phyloP scores from a whole-genome alignment of 2,888 invertebrate species.

The Oscheius sp. region DNA sequence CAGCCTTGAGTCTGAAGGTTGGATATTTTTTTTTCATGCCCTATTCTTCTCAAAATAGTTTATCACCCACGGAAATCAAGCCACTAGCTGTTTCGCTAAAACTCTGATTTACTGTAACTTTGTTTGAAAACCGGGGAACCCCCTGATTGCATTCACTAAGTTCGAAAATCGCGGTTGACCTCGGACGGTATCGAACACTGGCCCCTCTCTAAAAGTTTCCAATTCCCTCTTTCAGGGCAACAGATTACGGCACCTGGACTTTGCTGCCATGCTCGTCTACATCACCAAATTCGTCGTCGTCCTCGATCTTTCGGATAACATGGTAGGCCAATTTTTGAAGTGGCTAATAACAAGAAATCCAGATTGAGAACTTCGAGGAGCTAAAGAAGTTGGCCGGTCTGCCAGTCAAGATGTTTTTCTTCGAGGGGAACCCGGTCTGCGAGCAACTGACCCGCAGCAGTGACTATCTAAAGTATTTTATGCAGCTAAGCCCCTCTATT shows the following conservation, averaged over 20 bases:
- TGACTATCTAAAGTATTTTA: slow-evolving; percentile 48
- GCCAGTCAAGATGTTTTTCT: slow-evolving; percentile 61
- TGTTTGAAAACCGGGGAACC: too few species aligned
- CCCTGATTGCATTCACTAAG: neutral
- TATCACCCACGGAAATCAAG: too few species aligned
- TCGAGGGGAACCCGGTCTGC: slow-evolving; percentile 69
- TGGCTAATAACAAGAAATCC: slow-evolving; percentile 18
- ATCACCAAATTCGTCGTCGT: slow-evolving; percentile 64
- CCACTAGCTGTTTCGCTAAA: too few species aligned
- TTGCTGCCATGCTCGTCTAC: slow-evolving; percentile 56
- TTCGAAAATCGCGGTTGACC: too few species aligned
- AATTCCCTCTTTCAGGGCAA: slow-evolving; percentile 54
- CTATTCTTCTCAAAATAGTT: too few species aligned
- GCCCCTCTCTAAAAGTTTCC: too few species aligned
- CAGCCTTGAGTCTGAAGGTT: slow-evolving; percentile 62
- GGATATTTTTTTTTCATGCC: neutral
- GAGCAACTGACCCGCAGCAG: slow-evolving; percentile 48
- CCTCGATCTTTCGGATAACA: slow-evolving; percentile 68
- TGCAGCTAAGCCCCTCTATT: slow-evolving; percentile 20
- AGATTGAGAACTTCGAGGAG: slow-evolving; percentile 62
- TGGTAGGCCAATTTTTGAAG: slow-evolving; percentile 43
- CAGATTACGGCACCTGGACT: slow-evolving; percentile 62
- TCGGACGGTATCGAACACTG: too few species aligned
- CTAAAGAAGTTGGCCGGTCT: slow-evolving; percentile 62
- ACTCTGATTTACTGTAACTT: too few species aligned